Conservation (phyloP, 2,888 invertebrate genomes). For the Drosophila falleni region DNA sequence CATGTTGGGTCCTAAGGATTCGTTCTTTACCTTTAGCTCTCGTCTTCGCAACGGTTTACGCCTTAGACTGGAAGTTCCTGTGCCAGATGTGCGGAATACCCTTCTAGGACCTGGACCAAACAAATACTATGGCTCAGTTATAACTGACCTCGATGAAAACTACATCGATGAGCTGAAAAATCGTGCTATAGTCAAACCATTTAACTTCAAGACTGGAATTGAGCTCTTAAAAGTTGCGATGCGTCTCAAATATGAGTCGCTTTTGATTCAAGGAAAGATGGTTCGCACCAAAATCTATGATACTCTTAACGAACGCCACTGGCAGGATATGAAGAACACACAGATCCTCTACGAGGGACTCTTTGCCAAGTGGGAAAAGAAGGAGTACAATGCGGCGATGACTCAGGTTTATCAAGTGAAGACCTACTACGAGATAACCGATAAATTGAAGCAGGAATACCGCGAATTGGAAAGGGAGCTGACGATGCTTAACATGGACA, state of each 20-base stretch:
- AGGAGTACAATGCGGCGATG: constrained; percentile 83
- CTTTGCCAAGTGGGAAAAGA: constrained; percentile 84
- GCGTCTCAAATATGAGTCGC: constrained; percentile 83
- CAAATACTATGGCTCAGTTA: constrained; percentile 76
- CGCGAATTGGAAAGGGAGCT: constrained; percentile 72
- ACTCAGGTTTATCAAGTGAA: constrained; percentile 81
- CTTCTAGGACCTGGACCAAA: constrained; percentile 69
- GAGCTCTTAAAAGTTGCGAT: constrained; percentile 79
- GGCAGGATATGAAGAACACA: constrained; percentile 75
- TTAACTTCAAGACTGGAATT: constrained; percentile 80
- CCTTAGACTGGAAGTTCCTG: constrained; percentile 80
- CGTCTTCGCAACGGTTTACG: constrained; percentile 82
- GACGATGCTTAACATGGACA: constrained; percentile 83
- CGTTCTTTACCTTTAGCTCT: constrained; percentile 83
- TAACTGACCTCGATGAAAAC: constrained; percentile 84
- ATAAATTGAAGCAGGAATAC: constrained; percentile 72
- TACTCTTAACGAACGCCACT: constrained; percentile 79
- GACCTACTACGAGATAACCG: constrained; percentile 82
- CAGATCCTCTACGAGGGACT: constrained; percentile 76
- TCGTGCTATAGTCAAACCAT: constrained; percentile 76
- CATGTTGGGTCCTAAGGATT: constrained; percentile 75
- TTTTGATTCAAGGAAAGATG: constrained; percentile 83
- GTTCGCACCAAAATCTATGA: constrained; percentile 82
- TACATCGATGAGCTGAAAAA: constrained; percentile 83
- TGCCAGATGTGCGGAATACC: constrained; percentile 69